Evolutionary conservation across 2,113 vertebrate genomes (phyloP), one percentile per base, ranked within the genome.

Genomic region (Catharus fuscescens): DNA sequence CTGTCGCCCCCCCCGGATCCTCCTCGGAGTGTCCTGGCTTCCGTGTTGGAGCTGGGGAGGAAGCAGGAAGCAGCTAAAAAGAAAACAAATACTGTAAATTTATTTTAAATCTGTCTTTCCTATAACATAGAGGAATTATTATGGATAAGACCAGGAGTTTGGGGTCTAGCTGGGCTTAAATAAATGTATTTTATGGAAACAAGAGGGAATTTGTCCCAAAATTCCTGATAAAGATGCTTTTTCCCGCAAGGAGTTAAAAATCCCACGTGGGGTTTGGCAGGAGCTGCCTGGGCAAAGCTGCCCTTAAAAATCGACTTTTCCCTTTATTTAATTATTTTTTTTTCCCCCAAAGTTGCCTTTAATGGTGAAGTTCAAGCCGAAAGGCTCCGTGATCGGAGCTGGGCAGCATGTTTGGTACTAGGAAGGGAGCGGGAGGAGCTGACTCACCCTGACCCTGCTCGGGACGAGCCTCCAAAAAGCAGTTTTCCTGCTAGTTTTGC

Each of bases 311-410:
- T 56, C 3, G 14, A 28, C 60, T 80, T 67, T 38, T 45, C 20
- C 7, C 18, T 86, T 70, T 65, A 42, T 48, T 83, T 69, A 72
- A 34, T 74, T 57, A 52, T 32, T n/a, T 25, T 29, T 12, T 2
- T 1, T 1, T 6, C 7, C 24, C 28, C 10, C 3, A 8, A 18
- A 72, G 36, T 93, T 84, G 34, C 74, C 94, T 96, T 96, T 95
- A 92, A 96, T 91, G 95, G 96, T 1, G 10, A 94, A 60, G 94
- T 90, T 92, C 2, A 32, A 61, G 78, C 69, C 0, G n/a, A 92
- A 90, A 83, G 53, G 62, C 82, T 82, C 70, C 38, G 0, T 12
- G 57, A 36, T 82, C 24, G 0, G 80, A 60, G 80, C 64, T 0
- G 52, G 71, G 76, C 42, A 53, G 32, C 1, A 1, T 21, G 45